phyloP scores from a whole-genome alignment of 2,113 vertebrate genomes.

The Tragelaphus buxtoni region DNA sequence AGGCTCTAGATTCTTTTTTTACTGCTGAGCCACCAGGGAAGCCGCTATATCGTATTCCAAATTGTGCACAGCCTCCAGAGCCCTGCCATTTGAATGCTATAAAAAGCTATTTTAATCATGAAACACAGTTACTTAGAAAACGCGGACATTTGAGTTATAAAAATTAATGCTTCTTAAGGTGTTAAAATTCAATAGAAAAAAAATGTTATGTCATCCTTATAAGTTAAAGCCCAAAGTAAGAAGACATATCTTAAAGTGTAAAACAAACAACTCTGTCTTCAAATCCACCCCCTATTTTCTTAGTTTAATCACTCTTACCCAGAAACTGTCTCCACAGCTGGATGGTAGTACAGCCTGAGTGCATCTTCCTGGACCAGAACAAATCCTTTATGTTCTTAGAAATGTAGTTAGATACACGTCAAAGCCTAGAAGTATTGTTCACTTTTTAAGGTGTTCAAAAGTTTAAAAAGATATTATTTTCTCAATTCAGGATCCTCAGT shows the following conservation, averaged over 20 bases:
- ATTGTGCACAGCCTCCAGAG: not conserved
- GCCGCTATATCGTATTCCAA: not conserved
- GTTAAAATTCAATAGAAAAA: not conserved
- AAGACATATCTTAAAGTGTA: not conserved
- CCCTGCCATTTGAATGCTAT: not conserved
- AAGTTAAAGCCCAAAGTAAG: not conserved
- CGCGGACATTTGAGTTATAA: not conserved
- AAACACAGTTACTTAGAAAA: not conserved
- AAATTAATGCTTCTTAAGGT: not conserved
- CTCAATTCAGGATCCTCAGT: not conserved
- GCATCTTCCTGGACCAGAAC: not conserved
- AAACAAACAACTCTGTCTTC: not conserved
- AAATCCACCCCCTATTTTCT: not conserved
- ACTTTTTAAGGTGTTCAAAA: not conserved
- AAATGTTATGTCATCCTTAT: not conserved
- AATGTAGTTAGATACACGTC: not conserved
- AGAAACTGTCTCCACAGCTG: not conserved
- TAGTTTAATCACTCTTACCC: not conserved
- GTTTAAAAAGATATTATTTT: not conserved
- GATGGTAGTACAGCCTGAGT: rapidly evolving
- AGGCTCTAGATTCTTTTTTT: not conserved
- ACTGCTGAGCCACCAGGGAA: not conserved
- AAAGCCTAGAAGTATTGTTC: not conserved
- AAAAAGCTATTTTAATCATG: not conserved
- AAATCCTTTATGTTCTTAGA: not conserved